Base-by-base conservation (phyloP, 2,888 invertebrate genomes). In the Scelioninae gen. 1 region DNA sequence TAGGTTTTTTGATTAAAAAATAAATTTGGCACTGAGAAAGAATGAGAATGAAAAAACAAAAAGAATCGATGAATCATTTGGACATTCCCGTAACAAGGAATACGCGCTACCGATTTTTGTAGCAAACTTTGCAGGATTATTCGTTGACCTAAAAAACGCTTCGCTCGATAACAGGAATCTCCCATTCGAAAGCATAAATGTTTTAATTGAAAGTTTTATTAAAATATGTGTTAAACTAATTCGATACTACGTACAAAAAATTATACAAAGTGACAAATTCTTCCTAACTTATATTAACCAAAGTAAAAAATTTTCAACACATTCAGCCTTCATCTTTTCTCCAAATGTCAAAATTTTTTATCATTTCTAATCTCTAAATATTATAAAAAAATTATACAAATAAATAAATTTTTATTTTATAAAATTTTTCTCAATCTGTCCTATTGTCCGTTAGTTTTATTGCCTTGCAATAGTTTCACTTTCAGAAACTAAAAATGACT, bases 191-290 rank as follows among this genome's bases (percentile, higher is more conserved):
- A 45, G 58, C 55, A 45, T 68, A 77, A 68, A 68, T 55, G 47
- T 68, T 68, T 77, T 60, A 77, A 77, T 77, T 68, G 53, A 77
- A 68, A 68, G 60, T 77, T 62, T 13, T 47, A 43, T 62, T 68
- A 62, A 69, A 60, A 77, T 49, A 68, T 68, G 68, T 77, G 58
- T 68, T 62, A 77, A 68, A 69, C 68, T 69, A 68, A 77, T 62
- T 68, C 68, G 55, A 45, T 62, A 38, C 60, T 15, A 10, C 15
- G 15, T 23, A 15, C 43, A 31, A 51, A 66, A 75, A 23, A 23
- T 1, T 4, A 47, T 10, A 15, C 15, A 65, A 38, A 75, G 65
- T 60, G 47, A 62, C 43, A 47, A 13, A 60, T 76, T 76, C 45
- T 68, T 53, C 38, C n/a, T 32, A 23, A 15, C 56, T 55, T 45